phyloP scores from a whole-genome alignment of 2,113 vertebrate genomes.

The Brachyistius frenatus region DNA sequence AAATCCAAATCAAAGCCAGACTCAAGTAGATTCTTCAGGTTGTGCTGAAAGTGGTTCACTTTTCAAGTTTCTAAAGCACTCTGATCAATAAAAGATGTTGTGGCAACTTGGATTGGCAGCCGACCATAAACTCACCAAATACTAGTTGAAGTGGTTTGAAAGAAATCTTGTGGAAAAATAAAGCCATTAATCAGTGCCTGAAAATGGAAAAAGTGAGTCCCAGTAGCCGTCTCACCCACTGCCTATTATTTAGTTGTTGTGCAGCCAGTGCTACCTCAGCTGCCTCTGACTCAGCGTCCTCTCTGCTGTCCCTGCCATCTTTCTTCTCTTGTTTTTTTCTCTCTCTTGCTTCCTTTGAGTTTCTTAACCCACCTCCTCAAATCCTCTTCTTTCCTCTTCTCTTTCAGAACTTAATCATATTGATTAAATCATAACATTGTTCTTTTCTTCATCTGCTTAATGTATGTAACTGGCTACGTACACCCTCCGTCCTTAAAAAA shows the following conservation, averaged over 20 bases:
- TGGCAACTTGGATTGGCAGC: background rate
- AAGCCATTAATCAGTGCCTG: constrained; percentile 23
- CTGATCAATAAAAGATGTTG: background rate
- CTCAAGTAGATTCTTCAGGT: no score
- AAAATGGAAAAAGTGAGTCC: constrained; percentile 42
- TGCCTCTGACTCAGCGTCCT: constrained; percentile 52
- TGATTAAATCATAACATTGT: background rate
- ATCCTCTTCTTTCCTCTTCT: background rate
- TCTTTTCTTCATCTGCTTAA: background rate
- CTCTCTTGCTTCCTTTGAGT: background rate
- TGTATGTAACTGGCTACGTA: no score
- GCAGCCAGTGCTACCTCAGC: constrained; percentile 42
- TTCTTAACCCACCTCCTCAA: background rate
- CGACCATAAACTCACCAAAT: background rate
- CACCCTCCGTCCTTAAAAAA: no score
- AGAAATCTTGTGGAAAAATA: constrained; percentile 14
- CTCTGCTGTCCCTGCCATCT: constrained; percentile 10
- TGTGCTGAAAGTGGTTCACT: background rate
- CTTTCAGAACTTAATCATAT: background rate
- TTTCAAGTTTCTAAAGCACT: background rate
- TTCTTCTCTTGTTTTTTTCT: background rate
- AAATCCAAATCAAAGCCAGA: background rate
- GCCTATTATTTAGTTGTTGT: constrained; percentile 32
- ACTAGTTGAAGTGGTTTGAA: background rate
- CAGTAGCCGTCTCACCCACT: constrained; percentile 18